Evolutionary conservation across 2,888 invertebrate species (phyloP), one percentile per base, ranked within the genome.

Genomic region (Amblyteles armatorius): DNA sequence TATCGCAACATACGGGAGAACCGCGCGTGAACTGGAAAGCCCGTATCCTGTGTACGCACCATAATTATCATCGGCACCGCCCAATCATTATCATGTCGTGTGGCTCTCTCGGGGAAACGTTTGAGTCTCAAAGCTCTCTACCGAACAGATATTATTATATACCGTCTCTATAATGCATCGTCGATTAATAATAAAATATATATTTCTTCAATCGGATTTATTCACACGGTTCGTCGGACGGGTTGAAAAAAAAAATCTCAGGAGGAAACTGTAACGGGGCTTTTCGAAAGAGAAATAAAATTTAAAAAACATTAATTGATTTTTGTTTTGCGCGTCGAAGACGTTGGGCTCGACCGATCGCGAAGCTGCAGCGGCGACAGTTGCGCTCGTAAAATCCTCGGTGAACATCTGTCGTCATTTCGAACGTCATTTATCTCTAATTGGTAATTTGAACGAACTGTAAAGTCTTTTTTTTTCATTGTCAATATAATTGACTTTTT

Each of bases 41-140:
- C 76, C 55, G 79, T 83, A 79, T 79, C 79, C 79, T 83, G 83
- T 79, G 67, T 83, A 79, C 79, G 83, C 74, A 83, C 83, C 79
- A 79, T 84, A 80, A 84, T 81, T 84, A 84, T 84, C 80, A 73
- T 80, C 72, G 77, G 80, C 67, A 81, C 77, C 84, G 80, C 68
- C 77, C 84, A 84, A 84, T 84, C 80, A 81, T 80, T 80, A 80
- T 81, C 77, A 68, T 67, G 81, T 80, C 80, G 80, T 60, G 78
- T 81, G 40, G 52, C 44, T 78, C 65, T 77, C 76, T 74, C 55
- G 78, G 73, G 76, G 74, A 84, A 84, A 72, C 76, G 83, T 65
- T 83, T 74, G 68, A 73, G 50, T 26, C 73, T 63, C 78, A 48
- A 55, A 16, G 36, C 44, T 19, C 73, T n/a, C 11, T 16, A 63